These are phyloP conservation scores for Notiomystis cincta DNA, from an alignment of 2,113 vertebrate species.

Conservation along the genomic window DNA sequence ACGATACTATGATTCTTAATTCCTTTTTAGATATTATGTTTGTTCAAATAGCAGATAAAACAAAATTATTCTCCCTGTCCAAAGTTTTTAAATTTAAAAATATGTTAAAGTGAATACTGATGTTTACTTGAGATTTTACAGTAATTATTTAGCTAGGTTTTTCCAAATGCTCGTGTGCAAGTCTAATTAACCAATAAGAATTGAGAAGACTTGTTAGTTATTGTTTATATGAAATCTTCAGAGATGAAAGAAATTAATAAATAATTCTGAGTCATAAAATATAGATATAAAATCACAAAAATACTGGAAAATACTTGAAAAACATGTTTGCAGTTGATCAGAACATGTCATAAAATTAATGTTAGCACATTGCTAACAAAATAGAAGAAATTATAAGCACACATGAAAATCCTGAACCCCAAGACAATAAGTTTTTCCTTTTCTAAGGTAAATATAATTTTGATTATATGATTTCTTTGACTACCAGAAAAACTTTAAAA, in stretches of 20 bases:
- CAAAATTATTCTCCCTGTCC: fast-evolving
- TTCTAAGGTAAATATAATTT: not conserved
- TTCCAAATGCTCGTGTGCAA: not conserved
- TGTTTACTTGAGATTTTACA: not conserved
- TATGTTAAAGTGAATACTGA: not conserved
- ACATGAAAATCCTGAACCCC: slow-evolving; percentile 21
- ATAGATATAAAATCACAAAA: not conserved
- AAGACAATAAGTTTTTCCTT: not conserved
- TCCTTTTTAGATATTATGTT: not conserved
- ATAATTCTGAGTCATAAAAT: not conserved
- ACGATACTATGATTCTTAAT: not conserved
- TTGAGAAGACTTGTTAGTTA: not conserved
- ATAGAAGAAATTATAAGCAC: not conserved
- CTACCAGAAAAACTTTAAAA: slow-evolving; percentile 38
- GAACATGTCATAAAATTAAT: not conserved
- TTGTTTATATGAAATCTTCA: not conserved
- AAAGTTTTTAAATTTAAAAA: not conserved
- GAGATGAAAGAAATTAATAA: not conserved
- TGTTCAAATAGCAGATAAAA: not conserved
- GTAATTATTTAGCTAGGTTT: not conserved
- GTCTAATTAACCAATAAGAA: not conserved
- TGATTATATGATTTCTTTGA: slow-evolving; percentile 24
- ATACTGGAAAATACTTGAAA: not conserved
- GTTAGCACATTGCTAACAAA: not conserved
- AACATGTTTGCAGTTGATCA: not conserved